These are phyloP conservation scores for Hirtodrosophila duncani DNA, from an alignment of 2,888 invertebrate genomes.

Conservation along the genomic window DNA sequence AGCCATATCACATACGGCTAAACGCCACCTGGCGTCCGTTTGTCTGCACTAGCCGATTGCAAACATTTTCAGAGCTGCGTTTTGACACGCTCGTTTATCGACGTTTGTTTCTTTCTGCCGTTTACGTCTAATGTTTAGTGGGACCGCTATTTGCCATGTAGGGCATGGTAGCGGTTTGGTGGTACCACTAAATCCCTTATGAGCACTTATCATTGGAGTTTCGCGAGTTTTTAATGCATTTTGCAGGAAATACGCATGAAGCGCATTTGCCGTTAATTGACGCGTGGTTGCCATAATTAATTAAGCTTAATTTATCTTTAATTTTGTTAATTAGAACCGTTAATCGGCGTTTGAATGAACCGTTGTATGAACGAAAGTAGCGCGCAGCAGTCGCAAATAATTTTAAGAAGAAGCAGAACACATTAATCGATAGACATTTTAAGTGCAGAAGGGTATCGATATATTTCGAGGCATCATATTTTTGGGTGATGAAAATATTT, in stretches of 20 bases:
- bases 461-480: too few relatives aligned
- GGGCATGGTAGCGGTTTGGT: constrained; percentile 42
- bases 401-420: too few relatives aligned
- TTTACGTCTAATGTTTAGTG: constrained; percentile 59
- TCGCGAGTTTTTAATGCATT: constrained; percentile 37
- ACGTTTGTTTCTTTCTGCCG: constrained; percentile 39
- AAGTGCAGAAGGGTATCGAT: too few relatives aligned
- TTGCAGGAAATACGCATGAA: constrained; percentile 4
- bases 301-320: too few relatives aligned
- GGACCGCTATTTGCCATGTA: constrained; percentile 66
- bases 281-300: constrained; percentile 14
- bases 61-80: constrained; percentile 46
- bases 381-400: too few relatives aligned
- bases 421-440: too few relatives aligned
- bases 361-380: too few relatives aligned
- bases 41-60: constrained; percentile 45
- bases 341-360: too few relatives aligned
- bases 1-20: not conserved
- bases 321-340: too few relatives aligned
- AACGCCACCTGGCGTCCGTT: constrained; percentile 44
- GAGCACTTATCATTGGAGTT: constrained; percentile 62
- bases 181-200: constrained; percentile 70
- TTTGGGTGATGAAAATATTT: too few relatives aligned
- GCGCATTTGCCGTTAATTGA: constrained; percentile 17
- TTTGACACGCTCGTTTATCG: constrained; percentile 60